Base-by-base conservation (phyloP, 2,797 vertebrate genomes). In the Mormyrops attenuatus region DNA sequence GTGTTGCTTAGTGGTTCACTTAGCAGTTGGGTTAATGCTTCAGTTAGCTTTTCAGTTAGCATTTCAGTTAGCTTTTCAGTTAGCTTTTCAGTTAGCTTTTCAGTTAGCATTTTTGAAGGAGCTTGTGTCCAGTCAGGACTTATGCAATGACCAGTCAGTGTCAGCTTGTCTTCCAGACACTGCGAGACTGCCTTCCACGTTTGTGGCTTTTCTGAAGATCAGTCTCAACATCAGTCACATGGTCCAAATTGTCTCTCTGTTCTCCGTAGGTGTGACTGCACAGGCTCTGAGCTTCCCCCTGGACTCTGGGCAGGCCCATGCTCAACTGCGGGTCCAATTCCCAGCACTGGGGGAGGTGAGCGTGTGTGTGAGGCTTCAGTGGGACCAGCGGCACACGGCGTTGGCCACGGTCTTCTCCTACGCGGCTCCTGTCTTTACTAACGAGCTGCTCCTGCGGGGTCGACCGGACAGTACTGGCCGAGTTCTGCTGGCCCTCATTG, bases 401-500 rank as follows among this genome's bases (percentile, higher is more conserved):
- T 90, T 96, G 0, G 96, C 97, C 15, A 97, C 97, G 7, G 93
- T 97, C 90, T 98, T 98, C 93, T 98, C 98, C 6, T 97, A 98
- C 0, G 97, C 98, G 0, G 96, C 95, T 0, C 96, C 96, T 0
- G 88, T 94, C 0, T 96, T 97, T 55, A 96, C 95, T 47, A 98
- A 98, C 0, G 97, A 97, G 92, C 97, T 98, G 93, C 98, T 98
- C 95, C 94, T 98, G 5, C 95, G 97, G 0, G 97, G 96, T 55
- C 95, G 96, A 0, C 91, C 93, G 0, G 95, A 97, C 0, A 91
- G 93, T 6, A 92, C 95, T 1, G 95, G 93, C 0, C 95, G 94
- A 0, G 94, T 98, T 53, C 93, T 95, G 0, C 94, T 97, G 73
- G 97, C 97, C 0, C 94, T 98, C 77, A 96, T 98, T 53, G 95